phyloP scores from a whole-genome alignment of 2,113 vertebrate species.

The Cygnus atratus region DNA sequence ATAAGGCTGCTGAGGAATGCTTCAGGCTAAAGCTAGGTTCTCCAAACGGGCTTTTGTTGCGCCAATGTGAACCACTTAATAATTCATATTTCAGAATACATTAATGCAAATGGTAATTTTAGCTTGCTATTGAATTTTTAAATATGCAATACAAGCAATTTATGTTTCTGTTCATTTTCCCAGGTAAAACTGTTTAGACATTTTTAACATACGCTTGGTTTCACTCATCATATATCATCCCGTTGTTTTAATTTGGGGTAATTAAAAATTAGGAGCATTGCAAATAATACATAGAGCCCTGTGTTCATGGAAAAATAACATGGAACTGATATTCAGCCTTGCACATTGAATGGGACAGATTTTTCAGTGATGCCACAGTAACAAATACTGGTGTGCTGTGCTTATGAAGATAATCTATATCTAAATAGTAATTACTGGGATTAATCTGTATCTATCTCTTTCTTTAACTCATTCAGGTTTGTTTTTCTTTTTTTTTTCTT shows the following conservation, averaged over 20 bases:
- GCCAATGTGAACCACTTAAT: constrained; percentile 67
- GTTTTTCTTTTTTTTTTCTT: neutral
- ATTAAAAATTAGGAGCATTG: constrained; percentile 68
- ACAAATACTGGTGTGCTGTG: neutral
- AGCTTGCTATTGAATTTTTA: constrained; percentile 71
- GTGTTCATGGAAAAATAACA: constrained; percentile 24
- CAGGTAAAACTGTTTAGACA: constrained; percentile 63
- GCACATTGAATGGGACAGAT: neutral
- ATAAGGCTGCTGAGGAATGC: constrained; percentile 53
- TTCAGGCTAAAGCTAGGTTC: constrained; percentile 58
- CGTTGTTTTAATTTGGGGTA: constrained; percentile 52
- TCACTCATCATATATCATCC: constrained; percentile 39
- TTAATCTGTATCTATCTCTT: neutral
- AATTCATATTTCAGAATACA: constrained; percentile 77
- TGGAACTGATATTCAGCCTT: neutral
- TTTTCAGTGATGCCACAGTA: neutral
- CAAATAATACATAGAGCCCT: constrained; percentile 65
- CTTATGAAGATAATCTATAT: neutral
- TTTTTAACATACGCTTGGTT: constrained; percentile 58
- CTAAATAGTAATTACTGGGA: constrained; percentile 27
- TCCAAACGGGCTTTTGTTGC: constrained; percentile 69
- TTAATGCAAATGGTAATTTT: constrained; percentile 75
- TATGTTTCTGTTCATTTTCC: constrained; percentile 72
- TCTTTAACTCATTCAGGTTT: neutral
- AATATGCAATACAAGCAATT: constrained; percentile 68